Conservation (phyloP, 2,797 vertebrate genomes). For the Karalla daura region DNA sequence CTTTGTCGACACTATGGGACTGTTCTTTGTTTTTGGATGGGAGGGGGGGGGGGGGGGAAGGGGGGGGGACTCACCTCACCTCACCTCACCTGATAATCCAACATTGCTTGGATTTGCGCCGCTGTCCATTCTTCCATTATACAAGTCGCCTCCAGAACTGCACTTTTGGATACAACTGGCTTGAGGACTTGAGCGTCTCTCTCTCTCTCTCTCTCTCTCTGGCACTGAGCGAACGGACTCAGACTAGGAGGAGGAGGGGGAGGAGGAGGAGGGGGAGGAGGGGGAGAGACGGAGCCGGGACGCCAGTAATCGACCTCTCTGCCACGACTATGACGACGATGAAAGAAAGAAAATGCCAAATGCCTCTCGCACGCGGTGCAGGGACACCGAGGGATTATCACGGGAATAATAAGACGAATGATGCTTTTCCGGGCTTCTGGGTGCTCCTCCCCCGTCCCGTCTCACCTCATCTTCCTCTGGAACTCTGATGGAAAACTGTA, state of each 20-base stretch:
- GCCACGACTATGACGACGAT: constrained; percentile 15
- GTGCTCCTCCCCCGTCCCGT: constrained; percentile 57
- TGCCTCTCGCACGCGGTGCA: constrained; percentile 60
- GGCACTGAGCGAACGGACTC: constrained; percentile 48
- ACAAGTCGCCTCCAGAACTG: constrained; percentile 65
- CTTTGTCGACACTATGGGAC: constrained; percentile 39
- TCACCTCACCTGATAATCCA: too few species aligned
- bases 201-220: too few species aligned
- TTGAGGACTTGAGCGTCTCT: constrained; percentile 52
- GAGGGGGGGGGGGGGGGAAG: too few species aligned
- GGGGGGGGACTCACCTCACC: too few species aligned
- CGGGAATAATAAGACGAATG: constrained; percentile 34
- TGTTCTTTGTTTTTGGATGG: too few species aligned
- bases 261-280: too few species aligned
- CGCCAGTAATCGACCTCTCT: constrained; percentile 70
- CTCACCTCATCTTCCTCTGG: constrained; percentile 53
- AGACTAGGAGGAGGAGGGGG: too few species aligned
- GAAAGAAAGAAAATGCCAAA: constrained; percentile 66
- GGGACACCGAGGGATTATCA: constrained; percentile 52
- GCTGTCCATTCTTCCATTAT: constrained; percentile 61
- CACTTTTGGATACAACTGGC: constrained; percentile 65
- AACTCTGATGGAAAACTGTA: constrained; percentile 54
- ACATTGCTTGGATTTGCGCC: constrained; percentile 26
- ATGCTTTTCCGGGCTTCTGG: constrained; percentile 36
- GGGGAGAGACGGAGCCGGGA: constrained; percentile 61